Evolutionary conservation across 2,113 vertebrate genomes (phyloP).

Genomic region (Labeo rohita): DNA sequence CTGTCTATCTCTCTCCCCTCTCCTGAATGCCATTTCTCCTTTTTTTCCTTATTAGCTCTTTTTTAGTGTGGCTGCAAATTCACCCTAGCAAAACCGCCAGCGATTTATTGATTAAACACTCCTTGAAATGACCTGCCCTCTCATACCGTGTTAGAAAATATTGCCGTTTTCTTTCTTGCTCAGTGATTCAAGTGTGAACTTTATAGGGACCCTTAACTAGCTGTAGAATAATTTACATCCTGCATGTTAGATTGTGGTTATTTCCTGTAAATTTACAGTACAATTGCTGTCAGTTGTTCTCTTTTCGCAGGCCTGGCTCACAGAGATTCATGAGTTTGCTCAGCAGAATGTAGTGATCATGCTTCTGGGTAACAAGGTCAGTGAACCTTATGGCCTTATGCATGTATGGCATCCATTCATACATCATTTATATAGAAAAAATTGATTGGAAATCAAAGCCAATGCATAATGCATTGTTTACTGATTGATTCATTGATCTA

Average conservation of each 20-base stretch:
- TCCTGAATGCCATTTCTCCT: neutral
- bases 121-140: neutral
- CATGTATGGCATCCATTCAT: neutral
- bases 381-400: slow-evolving; percentile 33
- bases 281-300: neutral
- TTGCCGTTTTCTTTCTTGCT: neutral
- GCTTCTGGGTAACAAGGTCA: slow-evolving; percentile 97
- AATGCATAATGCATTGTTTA: slow-evolving; percentile 16
- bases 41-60: neutral
- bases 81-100: neutral
- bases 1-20: neutral
- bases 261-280: neutral
- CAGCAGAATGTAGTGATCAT: slow-evolving; percentile 94
- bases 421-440: neutral
- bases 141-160: neutral
- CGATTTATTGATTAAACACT: neutral
- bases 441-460: neutral
- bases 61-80: neutral
- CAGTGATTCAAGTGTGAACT: neutral
- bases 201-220: neutral
- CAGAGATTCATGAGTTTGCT: slow-evolving; percentile 92
- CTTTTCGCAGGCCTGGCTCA: slow-evolving; percentile 87
- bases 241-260: neutral
- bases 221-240: neutral
- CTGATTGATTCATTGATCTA: neutral